A percentile compares a stretch with the other conserved stretches of the same genome.
Conservation (phyloP, 1,140 invertebrate genomes). For the Dinothrombium tinctorium region DNA sequence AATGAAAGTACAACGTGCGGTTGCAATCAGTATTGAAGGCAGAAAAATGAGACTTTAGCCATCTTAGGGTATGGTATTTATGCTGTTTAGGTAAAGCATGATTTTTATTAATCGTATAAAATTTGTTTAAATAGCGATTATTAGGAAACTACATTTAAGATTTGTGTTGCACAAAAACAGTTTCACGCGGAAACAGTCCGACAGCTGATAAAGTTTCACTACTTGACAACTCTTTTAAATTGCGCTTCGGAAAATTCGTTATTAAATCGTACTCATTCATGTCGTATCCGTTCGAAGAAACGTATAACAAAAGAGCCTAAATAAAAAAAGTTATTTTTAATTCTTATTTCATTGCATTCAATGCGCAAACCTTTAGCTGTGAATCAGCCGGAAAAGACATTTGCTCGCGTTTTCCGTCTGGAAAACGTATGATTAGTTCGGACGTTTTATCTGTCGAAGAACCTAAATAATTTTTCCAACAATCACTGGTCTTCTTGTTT, state of each 20-base stretch:
- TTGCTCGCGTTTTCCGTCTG: slow-evolving; percentile 23
- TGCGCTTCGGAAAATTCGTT: slow-evolving; percentile 25
- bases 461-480: slow-evolving; percentile 18
- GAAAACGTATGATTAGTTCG: slow-evolving; percentile 23
- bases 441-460: slow-evolving; percentile 19
- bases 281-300: slow-evolving; percentile 21
- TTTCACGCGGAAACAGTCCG: slow-evolving; percentile 25
- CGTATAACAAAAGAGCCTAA: slow-evolving; percentile 23
- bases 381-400: slow-evolving; percentile 23
- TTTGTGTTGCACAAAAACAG: slow-evolving; percentile 24
- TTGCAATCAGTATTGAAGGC: slow-evolving; percentile 83
- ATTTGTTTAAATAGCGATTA: background rate
- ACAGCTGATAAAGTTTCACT: slow-evolving; percentile 22
- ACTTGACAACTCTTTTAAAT: slow-evolving; percentile 21
- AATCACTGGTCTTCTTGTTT: slow-evolving; percentile 1
- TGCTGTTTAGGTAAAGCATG: background rate
- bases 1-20: slow-evolving; percentile 49
- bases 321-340: background rate
- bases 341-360: background rate
- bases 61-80: background rate
- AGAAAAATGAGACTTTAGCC: slow-evolving; percentile 30
- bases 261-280: slow-evolving; percentile 25
- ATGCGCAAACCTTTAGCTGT: slow-evolving; percentile 20
- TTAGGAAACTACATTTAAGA: slow-evolving; percentile 4
- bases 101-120: background rate